Evolutionary conservation across 2,888 invertebrate species (phyloP).

Genomic region (Drosophila barbarae): DNA sequence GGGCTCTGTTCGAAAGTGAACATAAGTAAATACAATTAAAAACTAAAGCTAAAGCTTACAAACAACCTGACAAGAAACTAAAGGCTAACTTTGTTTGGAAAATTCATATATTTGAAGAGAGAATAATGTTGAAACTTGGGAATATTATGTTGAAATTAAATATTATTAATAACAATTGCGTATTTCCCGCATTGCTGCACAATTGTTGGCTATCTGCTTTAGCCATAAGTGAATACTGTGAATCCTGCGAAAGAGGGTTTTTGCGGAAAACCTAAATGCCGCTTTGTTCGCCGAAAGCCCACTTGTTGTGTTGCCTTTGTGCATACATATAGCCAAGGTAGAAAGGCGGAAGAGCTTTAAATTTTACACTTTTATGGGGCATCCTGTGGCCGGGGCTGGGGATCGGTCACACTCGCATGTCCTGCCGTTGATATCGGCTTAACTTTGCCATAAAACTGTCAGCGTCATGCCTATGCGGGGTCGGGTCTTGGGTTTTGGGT

Average conservation of each 20-base stretch:
- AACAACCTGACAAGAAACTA: background rate
- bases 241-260: slow-evolving; percentile 51
- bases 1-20: background rate
- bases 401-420: slow-evolving; percentile 56
- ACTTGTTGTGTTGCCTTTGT: slow-evolving; percentile 54
- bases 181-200: slow-evolving; percentile 28
- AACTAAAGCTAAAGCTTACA: background rate
- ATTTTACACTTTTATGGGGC: slow-evolving; percentile 67
- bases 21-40: background rate
- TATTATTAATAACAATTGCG: slow-evolving; percentile 8
- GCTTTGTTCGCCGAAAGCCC: slow-evolving; percentile 56
- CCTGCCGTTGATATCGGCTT: slow-evolving; percentile 73
- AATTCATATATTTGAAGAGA: background rate
- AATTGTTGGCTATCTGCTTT: slow-evolving; percentile 62
- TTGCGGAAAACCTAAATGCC: slow-evolving; percentile 66
- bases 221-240: slow-evolving; percentile 71
- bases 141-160: background rate
- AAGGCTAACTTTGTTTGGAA: background rate
- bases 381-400: slow-evolving; percentile 28
- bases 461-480: slow-evolving; percentile 69
- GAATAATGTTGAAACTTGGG: background rate
- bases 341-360: slow-evolving; percentile 60
- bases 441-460: slow-evolving; percentile 74
- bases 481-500: background rate
- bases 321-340: slow-evolving; percentile 50